Evolutionary conservation across 1,140 invertebrate genomes (phyloP), one percentile per base, ranked within the genome.

Genomic region (Diorhabda elongata): DNA sequence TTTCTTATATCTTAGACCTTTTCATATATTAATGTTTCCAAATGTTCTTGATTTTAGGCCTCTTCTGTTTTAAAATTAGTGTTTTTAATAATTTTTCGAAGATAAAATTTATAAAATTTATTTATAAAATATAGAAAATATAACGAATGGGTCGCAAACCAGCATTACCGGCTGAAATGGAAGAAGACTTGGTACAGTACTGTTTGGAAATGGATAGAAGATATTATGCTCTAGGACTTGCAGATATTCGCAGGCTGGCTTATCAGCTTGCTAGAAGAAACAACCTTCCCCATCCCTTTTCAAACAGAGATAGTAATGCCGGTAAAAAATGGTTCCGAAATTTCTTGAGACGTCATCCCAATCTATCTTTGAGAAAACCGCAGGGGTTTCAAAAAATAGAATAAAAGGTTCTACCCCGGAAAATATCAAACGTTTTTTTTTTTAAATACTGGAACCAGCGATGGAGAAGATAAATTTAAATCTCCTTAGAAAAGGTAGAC

Each of bases 381-480:
- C 62, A 64, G 42, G 62, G 62, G 2, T 45, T 64, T 64, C 2
- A 45, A 44, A 64, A 44, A 42, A n/a, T 8, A 64, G 62, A 64
- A 45, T 45, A n/a, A 64, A 64, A 47, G 62, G 62, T 47, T 64
- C 2, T 42, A 6, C 47, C 47, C 47, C 5, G 47, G 9, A 52
- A 52, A 52, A 6, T 11, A 52, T 52, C 9, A 52, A 52, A 5
- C 42, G 9, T n/a, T 64, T 64, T 11, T 11, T 11, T 11, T 64
- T 64, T 62, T 2, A 62, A 3, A 9, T 68, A 3, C 26, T 61
- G n/a, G 58, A 68, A 52, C 58, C 64, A 42, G 45, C 52, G 4
- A 41, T 66, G 47, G 64, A 66, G 2, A 66, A 66, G 64, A 66
- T 66, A 26, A 66, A 60, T 9, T 11, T 11, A 0, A 11, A 11